phyloP scores from a whole-genome alignment of 2,888 invertebrate genomes.

The Physocephala rufipes region DNA sequence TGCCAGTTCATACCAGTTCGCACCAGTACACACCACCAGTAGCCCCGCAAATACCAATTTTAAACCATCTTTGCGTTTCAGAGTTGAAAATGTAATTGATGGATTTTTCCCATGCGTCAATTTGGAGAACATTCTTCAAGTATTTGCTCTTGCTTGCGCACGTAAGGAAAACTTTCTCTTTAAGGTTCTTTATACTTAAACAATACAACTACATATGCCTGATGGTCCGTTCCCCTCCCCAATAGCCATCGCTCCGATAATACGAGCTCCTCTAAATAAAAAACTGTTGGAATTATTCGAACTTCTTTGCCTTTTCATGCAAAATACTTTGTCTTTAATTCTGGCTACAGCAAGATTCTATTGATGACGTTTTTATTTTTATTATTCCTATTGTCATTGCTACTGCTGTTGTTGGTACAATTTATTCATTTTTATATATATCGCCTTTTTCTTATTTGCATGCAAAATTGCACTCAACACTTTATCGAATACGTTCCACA shows the following conservation, averaged over 20 bases:
- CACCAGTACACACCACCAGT: conserved; percentile 15
- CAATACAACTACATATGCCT: no score
- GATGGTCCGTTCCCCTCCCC: no score
- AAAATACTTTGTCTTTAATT: background rate
- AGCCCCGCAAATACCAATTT: background rate
- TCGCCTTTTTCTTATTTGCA: conserved; percentile 26
- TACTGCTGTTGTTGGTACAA: conserved; percentile 23
- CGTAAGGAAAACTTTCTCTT: conserved; percentile 29
- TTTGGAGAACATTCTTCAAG: conserved; percentile 9
- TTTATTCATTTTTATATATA: conserved; percentile 38
- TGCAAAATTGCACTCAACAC: conserved; percentile 40
- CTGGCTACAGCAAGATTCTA: conserved; percentile 6
- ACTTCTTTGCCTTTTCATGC: background rate
- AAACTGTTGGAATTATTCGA: background rate
- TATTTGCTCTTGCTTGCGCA: conserved; percentile 14
- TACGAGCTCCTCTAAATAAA: no score
- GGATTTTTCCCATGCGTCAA: conserved; percentile 22
- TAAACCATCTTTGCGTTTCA: conserved; percentile 31
- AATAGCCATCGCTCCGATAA: no score
- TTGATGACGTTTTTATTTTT: background rate
- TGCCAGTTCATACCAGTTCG: no score
- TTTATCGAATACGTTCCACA: conserved; percentile 32
- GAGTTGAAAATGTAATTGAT: conserved; percentile 46
- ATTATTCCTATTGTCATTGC: background rate
- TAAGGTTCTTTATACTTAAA: conserved; percentile 7